Conservation (phyloP, 2,888 invertebrate species). For the Oasisia sp. region DNA sequence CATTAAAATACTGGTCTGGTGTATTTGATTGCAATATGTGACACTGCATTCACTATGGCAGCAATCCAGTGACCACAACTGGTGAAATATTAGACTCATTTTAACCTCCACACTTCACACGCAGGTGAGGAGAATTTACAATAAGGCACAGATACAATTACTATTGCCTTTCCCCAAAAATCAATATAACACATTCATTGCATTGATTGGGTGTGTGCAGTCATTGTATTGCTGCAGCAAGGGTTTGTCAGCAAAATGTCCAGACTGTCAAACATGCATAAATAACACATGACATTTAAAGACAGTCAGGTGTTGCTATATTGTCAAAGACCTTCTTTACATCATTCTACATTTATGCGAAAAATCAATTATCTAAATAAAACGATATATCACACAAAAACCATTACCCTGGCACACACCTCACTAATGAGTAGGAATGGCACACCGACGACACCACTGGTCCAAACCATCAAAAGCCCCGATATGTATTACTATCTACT, state of each 20-base stretch:
- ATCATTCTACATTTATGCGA: neutral
- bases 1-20: neutral
- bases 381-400: neutral
- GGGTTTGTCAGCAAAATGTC: neutral
- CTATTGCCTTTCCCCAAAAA: neutral
- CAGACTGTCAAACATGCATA: neutral
- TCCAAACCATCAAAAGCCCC: no score
- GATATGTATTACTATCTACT: no score
- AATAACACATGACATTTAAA: neutral
- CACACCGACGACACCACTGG: no score
- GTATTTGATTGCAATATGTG: neutral
- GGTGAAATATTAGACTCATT: neutral
- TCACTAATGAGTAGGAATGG: neutral
- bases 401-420: neutral
- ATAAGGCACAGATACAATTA: neutral
- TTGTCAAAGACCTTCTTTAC: neutral
- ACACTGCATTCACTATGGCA: neutral
- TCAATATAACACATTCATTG: neutral
- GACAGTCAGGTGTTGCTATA: neutral
- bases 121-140: neutral
- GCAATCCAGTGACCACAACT: neutral
- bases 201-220: neutral
- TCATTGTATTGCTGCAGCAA: neutral
- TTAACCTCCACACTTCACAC: neutral
- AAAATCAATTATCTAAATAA: no score